These are phyloP conservation scores for Xenopus petersii DNA, from an alignment of 2,797 vertebrate genomes.

Conservation along the genomic window DNA sequence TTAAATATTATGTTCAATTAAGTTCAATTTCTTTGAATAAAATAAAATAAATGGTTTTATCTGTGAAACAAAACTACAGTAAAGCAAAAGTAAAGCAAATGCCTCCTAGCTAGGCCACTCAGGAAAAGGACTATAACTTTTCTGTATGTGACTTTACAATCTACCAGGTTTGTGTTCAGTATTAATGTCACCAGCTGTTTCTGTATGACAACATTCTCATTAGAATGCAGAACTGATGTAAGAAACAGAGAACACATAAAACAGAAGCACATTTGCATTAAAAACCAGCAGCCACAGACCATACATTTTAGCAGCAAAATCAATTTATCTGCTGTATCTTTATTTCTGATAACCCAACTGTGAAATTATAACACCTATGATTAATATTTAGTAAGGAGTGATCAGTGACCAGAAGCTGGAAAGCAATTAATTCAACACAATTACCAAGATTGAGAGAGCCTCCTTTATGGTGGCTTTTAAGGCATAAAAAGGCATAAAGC, in stretches of 20 bases:
- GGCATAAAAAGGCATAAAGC: slow-evolving; percentile 6
- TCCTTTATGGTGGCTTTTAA: slow-evolving; percentile 35
- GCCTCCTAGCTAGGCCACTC: neutral
- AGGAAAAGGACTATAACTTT: neutral
- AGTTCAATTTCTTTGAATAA: too few species aligned
- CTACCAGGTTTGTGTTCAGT: slow-evolving; percentile 7
- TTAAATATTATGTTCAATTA: too few species aligned
- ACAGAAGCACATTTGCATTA: slow-evolving; percentile 40
- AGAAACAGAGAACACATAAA: slow-evolving; percentile 20
- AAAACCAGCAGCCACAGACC: slow-evolving; percentile 25
- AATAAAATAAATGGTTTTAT: too few species aligned
- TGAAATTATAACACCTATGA: slow-evolving; percentile 47
- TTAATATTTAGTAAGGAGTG: slow-evolving; percentile 39
- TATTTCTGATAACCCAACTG: slow-evolving; percentile 43
- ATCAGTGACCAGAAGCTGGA: slow-evolving; percentile 42
- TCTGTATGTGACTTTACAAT: slow-evolving; percentile 4
- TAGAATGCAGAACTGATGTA: slow-evolving; percentile 20
- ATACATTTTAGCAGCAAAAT: slow-evolving; percentile 32
- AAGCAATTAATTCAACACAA: slow-evolving; percentile 43
- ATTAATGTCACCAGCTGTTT: slow-evolving; percentile 17
- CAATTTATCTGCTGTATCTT: slow-evolving; percentile 43
- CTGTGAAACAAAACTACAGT: too few species aligned
- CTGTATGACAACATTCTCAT: slow-evolving; percentile 31
- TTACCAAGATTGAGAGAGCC: slow-evolving; percentile 25
- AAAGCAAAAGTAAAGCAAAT: too few species aligned